A percentile compares a stretch with the other conserved stretches of the same genome.
These are phyloP conservation scores for Meganola albula DNA, from an alignment of 2,888 invertebrate genomes.

Conservation along the genomic window DNA sequence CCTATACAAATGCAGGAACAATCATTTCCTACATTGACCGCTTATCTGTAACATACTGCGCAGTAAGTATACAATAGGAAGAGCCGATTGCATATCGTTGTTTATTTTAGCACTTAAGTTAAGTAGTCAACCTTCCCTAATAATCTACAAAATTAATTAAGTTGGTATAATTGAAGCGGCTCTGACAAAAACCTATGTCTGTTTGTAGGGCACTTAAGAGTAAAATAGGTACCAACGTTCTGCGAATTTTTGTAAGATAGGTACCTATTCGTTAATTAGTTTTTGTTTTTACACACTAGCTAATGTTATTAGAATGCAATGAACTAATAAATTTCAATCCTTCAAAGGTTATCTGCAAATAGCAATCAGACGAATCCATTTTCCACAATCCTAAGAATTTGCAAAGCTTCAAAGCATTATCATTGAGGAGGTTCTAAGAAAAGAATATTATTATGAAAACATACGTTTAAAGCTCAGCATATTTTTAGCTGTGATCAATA, in stretches of 20 bases:
- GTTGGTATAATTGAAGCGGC: constrained; percentile 4
- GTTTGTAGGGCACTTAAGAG: too few species aligned
- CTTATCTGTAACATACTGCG: constrained; percentile 61
- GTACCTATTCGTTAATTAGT: too few species aligned
- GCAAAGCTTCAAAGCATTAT: constrained; percentile 20
- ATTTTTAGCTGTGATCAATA: constrained; percentile 33
- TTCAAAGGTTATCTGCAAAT: too few species aligned
- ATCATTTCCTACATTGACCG: constrained; percentile 51
- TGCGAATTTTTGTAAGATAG: too few species aligned
- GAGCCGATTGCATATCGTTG: constrained; percentile 11
- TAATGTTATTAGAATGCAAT: too few species aligned
- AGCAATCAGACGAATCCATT: too few species aligned
- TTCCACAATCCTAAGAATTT: too few species aligned
- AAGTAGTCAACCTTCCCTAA: constrained; percentile 12
- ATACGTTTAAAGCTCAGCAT: constrained; percentile 14
- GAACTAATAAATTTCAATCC: too few species aligned
- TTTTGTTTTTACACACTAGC: too few species aligned
- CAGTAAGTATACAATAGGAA: constrained; percentile 40
- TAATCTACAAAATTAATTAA: constrained; percentile 12
- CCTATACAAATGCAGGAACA: constrained; percentile 12
- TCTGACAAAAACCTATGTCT: too few species aligned
- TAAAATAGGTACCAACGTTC: too few species aligned
- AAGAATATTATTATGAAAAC: constrained; percentile 11
- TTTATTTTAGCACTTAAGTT: constrained; percentile 14
- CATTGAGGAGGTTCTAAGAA: constrained; percentile 19